These are phyloP conservation scores for Sebastes paucispinis DNA, from an alignment of 2,797 vertebrate genomes.

Conservation along the genomic window DNA sequence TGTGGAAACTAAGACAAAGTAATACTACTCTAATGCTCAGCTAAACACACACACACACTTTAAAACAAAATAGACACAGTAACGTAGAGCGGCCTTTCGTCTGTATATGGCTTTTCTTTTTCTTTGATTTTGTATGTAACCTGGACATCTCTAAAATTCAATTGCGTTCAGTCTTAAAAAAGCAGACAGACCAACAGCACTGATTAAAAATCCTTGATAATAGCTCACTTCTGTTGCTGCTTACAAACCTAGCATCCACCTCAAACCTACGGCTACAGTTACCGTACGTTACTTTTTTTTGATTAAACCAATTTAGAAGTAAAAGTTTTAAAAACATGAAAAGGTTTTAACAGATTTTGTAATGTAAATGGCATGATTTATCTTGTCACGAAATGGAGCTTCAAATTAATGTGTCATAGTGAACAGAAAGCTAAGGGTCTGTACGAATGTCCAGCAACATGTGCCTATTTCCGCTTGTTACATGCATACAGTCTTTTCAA, in stretches of 20 bases:
- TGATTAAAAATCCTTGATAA: background rate
- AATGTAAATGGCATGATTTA: background rate
- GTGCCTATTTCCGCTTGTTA: too few relatives aligned
- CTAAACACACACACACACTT: background rate
- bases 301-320: background rate
- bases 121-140: background rate
- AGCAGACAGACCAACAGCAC: background rate
- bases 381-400: background rate
- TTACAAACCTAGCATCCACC: background rate
- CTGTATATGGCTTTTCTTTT: rapidly evolving
- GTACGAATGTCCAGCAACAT: too few relatives aligned
- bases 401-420: background rate
- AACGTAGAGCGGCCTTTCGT: background rate
- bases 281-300: background rate
- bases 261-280: background rate
- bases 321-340: background rate
- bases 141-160: background rate
- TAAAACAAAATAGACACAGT: background rate
- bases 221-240: background rate
- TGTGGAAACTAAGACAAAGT: background rate
- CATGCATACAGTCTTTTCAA: too few relatives aligned
- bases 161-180: background rate
- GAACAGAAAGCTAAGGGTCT: background rate
- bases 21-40: background rate
- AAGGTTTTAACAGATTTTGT: background rate